Conservation (phyloP, 2,888 invertebrate species). For the Amorpha juglandis region DNA sequence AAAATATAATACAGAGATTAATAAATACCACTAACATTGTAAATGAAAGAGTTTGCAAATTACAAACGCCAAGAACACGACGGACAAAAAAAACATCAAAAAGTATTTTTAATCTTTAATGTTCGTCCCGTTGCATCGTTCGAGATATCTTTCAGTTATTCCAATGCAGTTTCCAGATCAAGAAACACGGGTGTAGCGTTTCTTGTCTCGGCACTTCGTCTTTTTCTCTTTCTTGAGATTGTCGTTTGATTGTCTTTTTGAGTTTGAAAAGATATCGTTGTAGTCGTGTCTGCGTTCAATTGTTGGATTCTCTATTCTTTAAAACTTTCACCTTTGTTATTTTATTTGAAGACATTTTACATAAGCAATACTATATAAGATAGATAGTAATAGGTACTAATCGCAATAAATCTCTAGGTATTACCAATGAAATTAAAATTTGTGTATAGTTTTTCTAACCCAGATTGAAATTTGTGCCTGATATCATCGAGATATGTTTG, state of each 20-base stretch:
- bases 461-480: too few species aligned
- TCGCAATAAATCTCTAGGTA: too few species aligned
- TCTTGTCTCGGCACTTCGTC: neutral
- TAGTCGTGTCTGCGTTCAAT: neutral
- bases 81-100: neutral
- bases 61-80: neutral
- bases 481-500: too few species aligned
- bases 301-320: neutral
- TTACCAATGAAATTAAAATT: too few species aligned
- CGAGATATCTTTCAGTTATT: neutral
- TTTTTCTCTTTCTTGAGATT: neutral
- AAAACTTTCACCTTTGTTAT: neutral
- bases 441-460: too few species aligned
- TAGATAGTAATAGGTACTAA: too few species aligned
- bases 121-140: neutral
- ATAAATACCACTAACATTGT: too few species aligned
- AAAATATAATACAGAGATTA: too few species aligned
- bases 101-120: slow-evolving; percentile 7
- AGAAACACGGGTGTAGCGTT: neutral
- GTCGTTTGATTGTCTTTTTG: neutral
- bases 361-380: too few species aligned
- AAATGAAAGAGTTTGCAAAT: neutral
- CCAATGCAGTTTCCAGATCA: slow-evolving; percentile 3
- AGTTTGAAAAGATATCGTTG: neutral
- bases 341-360: neutral